These are phyloP conservation scores for Coregonus ussuriensis DNA, from an alignment of 2,797 vertebrate species.

Conservation along the genomic window DNA sequence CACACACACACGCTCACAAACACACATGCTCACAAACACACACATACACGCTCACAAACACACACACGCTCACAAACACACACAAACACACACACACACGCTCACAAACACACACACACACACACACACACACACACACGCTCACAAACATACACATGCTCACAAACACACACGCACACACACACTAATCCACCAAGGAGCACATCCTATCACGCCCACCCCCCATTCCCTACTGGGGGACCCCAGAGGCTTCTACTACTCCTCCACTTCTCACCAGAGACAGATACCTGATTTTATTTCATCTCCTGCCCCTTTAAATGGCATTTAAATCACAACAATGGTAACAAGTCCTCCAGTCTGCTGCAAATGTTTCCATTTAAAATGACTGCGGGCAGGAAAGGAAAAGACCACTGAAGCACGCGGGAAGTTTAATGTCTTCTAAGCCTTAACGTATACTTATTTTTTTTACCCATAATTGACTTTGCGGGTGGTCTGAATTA, in stretches of 20 bases:
- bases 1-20: too few relatives aligned
- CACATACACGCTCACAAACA: too few relatives aligned
- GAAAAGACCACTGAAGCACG: constrained; percentile 16
- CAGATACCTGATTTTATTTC: constrained; percentile 50
- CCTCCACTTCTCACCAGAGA: constrained; percentile 47
- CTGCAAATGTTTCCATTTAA: constrained; percentile 47
- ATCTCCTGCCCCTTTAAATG: constrained; percentile 60
- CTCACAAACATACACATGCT: background rate
- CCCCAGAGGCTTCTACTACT: constrained; percentile 30
- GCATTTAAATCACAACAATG: constrained; percentile 60
- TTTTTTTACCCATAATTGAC: background rate
- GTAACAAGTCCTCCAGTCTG: constrained; percentile 36
- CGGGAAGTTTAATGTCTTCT: constrained; percentile 25
- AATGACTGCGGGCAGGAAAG: constrained; percentile 30
- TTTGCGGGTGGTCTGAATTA: background rate
- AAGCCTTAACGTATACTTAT: background rate
- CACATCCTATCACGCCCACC: constrained; percentile 18
- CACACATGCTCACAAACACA: too few relatives aligned
- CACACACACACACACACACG: too few relatives aligned
- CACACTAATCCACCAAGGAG: constrained; percentile 3
- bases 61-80: too few relatives aligned
- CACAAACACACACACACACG: too few relatives aligned
- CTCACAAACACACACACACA: too few relatives aligned
- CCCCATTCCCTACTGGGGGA: constrained; percentile 15
- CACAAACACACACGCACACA: background rate